Evolutionary conservation across 2,888 invertebrate genomes (phyloP).

Genomic region (Idaea aversata): DNA sequence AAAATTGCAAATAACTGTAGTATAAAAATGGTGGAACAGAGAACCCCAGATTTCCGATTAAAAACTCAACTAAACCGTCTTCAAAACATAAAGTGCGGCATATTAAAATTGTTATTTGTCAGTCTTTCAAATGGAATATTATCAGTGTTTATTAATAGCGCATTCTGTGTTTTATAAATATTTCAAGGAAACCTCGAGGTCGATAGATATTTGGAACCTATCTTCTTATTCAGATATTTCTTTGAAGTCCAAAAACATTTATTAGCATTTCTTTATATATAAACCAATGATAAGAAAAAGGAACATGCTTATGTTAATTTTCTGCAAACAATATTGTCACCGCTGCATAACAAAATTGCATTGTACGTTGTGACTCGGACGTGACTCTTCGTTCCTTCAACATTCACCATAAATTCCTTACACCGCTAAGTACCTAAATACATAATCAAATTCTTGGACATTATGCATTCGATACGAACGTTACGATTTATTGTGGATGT

Average conservation of each 20-base stretch:
- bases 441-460: constrained; percentile 57
- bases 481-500: constrained; percentile 75
- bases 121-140: not conserved
- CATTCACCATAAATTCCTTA: constrained; percentile 54
- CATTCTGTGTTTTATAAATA: not conserved
- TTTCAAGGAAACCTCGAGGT: not conserved
- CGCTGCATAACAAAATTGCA: constrained; percentile 33
- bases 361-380: constrained; percentile 23
- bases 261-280: not conserved
- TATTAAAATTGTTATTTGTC: not conserved
- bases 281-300: not conserved
- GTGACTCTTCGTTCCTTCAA: constrained; percentile 29
- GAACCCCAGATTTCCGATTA: too few species aligned
- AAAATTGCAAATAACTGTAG: too few species aligned
- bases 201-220: too few species aligned
- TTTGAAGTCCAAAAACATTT: too few species aligned
- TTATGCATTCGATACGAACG: constrained; percentile 67
- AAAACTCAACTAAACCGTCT: too few species aligned
- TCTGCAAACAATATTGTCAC: constrained; percentile 20
- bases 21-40: too few species aligned
- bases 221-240: too few species aligned
- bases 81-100: not conserved
- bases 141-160: not conserved
- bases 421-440: constrained; percentile 69
- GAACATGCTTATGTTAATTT: not conserved